Evolutionary conservation across 37 sponge, comb jelly and placozoan genomes (phyloP), one percentile per base, ranked within the genome.

Genomic region (Halichondria panicea): DNA sequence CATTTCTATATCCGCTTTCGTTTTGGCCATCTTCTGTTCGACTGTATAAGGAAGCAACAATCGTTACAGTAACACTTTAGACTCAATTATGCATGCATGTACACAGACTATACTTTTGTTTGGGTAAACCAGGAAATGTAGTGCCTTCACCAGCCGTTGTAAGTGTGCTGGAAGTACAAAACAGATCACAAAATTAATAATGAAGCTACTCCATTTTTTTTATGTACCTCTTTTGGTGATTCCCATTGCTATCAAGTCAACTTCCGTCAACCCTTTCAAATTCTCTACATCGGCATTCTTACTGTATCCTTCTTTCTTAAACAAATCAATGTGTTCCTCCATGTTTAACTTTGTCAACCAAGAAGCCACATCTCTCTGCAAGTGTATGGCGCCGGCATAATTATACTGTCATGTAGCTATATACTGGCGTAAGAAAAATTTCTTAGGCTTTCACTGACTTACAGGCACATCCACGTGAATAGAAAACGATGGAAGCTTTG

Each of bases 381-480:
- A 12, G 27, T 21, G 61, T 9, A 84, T n/a, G n/a, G n/a, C n/a
- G n/a, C n/a, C n/a, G n/a, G n/a, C n/a, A n/a, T n/a, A n/a, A n/a
- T n/a, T n/a, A n/a, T n/a, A n/a, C n/a, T n/a, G n/a, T n/a, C n/a
- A n/a, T n/a, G n/a, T n/a, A n/a, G n/a, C n/a, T n/a, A n/a, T n/a
- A n/a, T n/a, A n/a, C n/a, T n/a, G n/a, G n/a, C n/a, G n/a, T n/a
- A n/a, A n/a, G n/a, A n/a, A n/a, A n/a, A n/a, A n/a, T n/a, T n/a
- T n/a, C n/a, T n/a, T n/a, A n/a, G n/a, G n/a, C 56, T 27, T 4
- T 6, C 2, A 55, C 4, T 28, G 28, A 70, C 81, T 70, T 59
- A 85, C 87, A 46, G 94, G 94, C 24, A 88, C 44, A 4, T 67
- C 46, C 4, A 55, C 65, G 25, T 92, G 60, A 33, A 88, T 80